A percentile compares a stretch with the other conserved stretches of the same genome.
Conservation (phyloP, 2,113 vertebrate species). For the Ammodytes marinus region DNA sequence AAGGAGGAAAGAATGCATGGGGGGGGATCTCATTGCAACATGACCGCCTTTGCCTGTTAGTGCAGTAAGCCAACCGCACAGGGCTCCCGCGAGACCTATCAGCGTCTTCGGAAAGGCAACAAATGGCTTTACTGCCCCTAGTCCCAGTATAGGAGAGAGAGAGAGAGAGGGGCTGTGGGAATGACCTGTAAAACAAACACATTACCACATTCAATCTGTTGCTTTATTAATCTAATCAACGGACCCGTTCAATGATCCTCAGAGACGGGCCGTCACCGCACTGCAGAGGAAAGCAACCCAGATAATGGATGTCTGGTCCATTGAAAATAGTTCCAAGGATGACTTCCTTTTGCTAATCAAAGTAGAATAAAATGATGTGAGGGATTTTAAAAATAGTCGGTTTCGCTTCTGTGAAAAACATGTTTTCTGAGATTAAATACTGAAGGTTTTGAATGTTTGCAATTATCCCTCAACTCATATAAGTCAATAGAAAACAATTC, state of each 20-base stretch:
- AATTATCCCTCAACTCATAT: slow-evolving; percentile 10
- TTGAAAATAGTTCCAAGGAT: slow-evolving; percentile 46
- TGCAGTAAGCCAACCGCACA: slow-evolving; percentile 60
- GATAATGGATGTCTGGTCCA: slow-evolving; percentile 68
- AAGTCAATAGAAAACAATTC: slow-evolving; percentile 4
- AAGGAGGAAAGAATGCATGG: slow-evolving; percentile 14
- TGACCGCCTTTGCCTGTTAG: slow-evolving; percentile 49
- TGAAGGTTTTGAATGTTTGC: slow-evolving; percentile 34
- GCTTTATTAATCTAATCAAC: slow-evolving; percentile 81
- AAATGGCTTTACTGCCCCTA: slow-evolving; percentile 71
- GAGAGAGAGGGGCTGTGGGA: slow-evolving; percentile 68
- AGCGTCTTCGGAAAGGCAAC: slow-evolving; percentile 67
- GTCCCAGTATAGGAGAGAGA: slow-evolving; percentile 58
- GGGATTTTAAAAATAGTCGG: slow-evolving; percentile 31
- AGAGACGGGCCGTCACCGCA: slow-evolving; percentile 66
- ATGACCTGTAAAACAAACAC: slow-evolving; percentile 80
- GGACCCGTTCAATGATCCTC: slow-evolving; percentile 68
- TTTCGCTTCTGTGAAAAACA: slow-evolving; percentile 23
- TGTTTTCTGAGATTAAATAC: slow-evolving; percentile 38
- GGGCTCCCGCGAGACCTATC: slow-evolving; percentile 66
- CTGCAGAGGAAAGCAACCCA: slow-evolving; percentile 59
- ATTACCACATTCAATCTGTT: slow-evolving; percentile 78
- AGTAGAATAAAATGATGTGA: slow-evolving; percentile 29
- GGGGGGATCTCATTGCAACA: slow-evolving; percentile 56
- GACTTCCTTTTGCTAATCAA: slow-evolving; percentile 59